These are phyloP conservation scores for Tinea semifulvella DNA, from an alignment of 2,888 invertebrate genomes.

Conservation along the genomic window DNA sequence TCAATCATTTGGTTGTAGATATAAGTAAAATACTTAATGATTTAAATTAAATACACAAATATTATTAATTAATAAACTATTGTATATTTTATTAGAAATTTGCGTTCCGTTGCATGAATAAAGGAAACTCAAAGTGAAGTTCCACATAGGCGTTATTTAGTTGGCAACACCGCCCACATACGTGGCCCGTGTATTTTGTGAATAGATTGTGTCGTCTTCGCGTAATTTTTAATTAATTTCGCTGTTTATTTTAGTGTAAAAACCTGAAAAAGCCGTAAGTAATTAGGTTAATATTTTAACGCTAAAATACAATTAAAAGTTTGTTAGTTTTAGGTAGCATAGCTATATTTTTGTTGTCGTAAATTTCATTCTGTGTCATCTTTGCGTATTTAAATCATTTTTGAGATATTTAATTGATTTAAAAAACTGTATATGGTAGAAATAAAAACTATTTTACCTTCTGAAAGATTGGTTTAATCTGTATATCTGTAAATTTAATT, in stretches of 20 bases:
- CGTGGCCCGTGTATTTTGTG: conserved; percentile 47
- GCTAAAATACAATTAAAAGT: conserved; percentile 17
- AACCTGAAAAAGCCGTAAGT: conserved; percentile 48
- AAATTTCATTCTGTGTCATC: conserved; percentile 23
- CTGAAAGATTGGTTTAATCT: too few relatives aligned
- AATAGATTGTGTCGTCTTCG: conserved; percentile 38
- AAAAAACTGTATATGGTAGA: too few relatives aligned
- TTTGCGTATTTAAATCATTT: conserved; percentile 15
- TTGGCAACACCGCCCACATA: conserved; percentile 60
- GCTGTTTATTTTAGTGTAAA: conserved; percentile 38
- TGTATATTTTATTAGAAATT: background rate
- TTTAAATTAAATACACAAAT: too few relatives aligned
- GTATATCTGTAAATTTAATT: too few relatives aligned
- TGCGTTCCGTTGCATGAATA: conserved; percentile 32
- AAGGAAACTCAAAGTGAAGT: conserved; percentile 41
- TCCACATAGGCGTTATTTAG: conserved; percentile 56
- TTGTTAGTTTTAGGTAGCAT: background rate
- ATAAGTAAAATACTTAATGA: too few relatives aligned
- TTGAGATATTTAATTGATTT: background rate
- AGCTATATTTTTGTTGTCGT: conserved; percentile 21
- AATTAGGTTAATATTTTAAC: conserved; percentile 16
- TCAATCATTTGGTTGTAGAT: too few relatives aligned
- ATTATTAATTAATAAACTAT: too few relatives aligned
- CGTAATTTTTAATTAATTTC: conserved; percentile 58
- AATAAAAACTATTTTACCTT: too few relatives aligned